Evolutionary conservation across 2,113 vertebrate genomes (phyloP), one percentile per base, ranked within the genome.

Genomic region (Nothobranchius kuhntae): DNA sequence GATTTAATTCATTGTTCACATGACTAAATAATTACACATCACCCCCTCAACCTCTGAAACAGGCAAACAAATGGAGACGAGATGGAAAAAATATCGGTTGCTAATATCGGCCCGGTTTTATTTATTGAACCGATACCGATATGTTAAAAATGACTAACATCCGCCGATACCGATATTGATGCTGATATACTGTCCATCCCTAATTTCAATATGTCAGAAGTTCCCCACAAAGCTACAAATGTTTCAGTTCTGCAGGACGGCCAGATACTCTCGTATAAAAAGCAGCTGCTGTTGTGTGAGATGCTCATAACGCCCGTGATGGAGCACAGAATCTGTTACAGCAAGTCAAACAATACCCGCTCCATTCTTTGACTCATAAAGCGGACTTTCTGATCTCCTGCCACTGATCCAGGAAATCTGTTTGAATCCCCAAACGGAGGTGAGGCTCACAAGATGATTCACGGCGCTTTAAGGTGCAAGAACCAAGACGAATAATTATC

Each of bases 361-460:
- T 59, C 44, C 7, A 48, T 42, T 54, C 51, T 64, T 40, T 58
- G 54, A 83, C 61, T 82, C 79, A 62, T 65, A 77, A 81, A 80
- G 66, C 35, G 9, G 66, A 62, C 61, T 71, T 47, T 77, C 64
- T 79, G 72, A 82, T 79, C 74, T 71, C 53, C 24, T 65, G 69
- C 78, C 86, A 86, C 60, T 68, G 65, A 70, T 75, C 54, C 73
- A 64, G 65, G 69, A 79, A 73, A 82, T 81, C 47, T 70, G 68
- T 68, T 44, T 77, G 76, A 86, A 59, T 78, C 75, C 57, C 55
- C 51, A 65, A 53, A 77, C 71, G 58, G 55, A 72, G 65, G 60
- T 61, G 63, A 50, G 71, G 61, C 75, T 75, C 30, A 26, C 54
- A 78, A 72, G 71, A 79, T 79, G 77, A 85, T 74, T 71, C 71